These are phyloP conservation scores for Cyprinodon brontotheroides DNA, from an alignment of 2,113 vertebrate genomes.

Conservation along the genomic window DNA sequence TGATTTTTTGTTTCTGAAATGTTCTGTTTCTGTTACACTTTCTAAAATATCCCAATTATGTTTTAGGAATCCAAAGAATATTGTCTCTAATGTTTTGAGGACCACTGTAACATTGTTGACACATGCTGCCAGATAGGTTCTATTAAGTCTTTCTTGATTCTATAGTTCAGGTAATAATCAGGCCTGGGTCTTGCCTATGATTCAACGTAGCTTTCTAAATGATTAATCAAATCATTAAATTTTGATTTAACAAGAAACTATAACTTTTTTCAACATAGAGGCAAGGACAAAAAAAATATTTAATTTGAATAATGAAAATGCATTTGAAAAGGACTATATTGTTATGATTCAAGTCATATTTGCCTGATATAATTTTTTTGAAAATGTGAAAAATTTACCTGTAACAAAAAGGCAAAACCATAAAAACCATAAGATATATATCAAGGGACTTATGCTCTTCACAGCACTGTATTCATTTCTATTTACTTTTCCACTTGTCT, in stretches of 20 bases:
- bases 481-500: conserved; percentile 40
- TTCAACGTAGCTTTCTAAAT: neutral
- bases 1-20: too few relatives aligned
- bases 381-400: neutral
- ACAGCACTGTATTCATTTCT: neutral
- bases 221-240: neutral
- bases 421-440: neutral
- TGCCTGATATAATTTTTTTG: neutral
- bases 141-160: too few relatives aligned
- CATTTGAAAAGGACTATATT: neutral
- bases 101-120: too few relatives aligned
- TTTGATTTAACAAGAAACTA: neutral
- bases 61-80: too few relatives aligned
- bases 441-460: neutral
- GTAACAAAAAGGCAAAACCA: neutral
- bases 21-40: too few relatives aligned
- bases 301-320: neutral
- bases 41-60: too few relatives aligned
- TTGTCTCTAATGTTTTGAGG: neutral
- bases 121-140: too few relatives aligned
- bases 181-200: too few relatives aligned
- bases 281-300: neutral
- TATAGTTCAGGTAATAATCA: too few relatives aligned
- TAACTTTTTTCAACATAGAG: neutral
- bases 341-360: neutral